Evolutionary conservation across 2,797 vertebrate genomes (phyloP), one percentile per base, ranked within the genome.

Genomic region (Anas flavirostris): DNA sequence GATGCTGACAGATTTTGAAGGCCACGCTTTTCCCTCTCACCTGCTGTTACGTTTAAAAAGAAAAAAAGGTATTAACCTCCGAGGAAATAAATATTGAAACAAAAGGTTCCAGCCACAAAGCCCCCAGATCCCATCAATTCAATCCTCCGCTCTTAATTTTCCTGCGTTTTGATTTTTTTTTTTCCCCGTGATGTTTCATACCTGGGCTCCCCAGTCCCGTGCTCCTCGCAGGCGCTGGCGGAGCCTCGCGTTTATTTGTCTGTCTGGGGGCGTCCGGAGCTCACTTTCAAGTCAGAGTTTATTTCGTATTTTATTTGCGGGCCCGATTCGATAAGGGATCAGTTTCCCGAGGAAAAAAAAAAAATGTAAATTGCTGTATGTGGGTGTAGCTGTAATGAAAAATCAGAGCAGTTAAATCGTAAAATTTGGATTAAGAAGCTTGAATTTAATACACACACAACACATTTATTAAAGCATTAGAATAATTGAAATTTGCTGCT

Each of bases 401-500:
- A 98, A 99, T 98, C 98, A 98, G 97, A 97, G 98, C 98, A 98
- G 98, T 98, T 99, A 99, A 99, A 98, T 98, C 98, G 98, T 98
- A 98, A 99, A 99, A 98, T 98, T 98, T 98, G 98, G 98, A 99
- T 99, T 98, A 98, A 97, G 97, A 97, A 98, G 96, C 98, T 98
- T 97, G 98, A 98, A 98, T 98, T 98, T 98, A 98, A 98, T 98
- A 98, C 98, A 98, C 98, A 98, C 98, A 98, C 98, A 98, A 98
- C 98, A 98, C 98, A 98, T 99, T 99, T 99, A 99, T 99, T 99
- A 99, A 98, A 98, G 98, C 98, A 97, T 98, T 97, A 97, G 98
- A 98, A 98, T 99, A 99, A 99, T 99, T 99, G 98, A 99, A 99
- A 99, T 99, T 98, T 99, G 99, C 98, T 98, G 98, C 98, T 96